Evolutionary conservation across 2,797 vertebrate genomes (phyloP), one percentile per base, ranked within the genome.

Genomic region (Babyrousa celebensis): DNA sequence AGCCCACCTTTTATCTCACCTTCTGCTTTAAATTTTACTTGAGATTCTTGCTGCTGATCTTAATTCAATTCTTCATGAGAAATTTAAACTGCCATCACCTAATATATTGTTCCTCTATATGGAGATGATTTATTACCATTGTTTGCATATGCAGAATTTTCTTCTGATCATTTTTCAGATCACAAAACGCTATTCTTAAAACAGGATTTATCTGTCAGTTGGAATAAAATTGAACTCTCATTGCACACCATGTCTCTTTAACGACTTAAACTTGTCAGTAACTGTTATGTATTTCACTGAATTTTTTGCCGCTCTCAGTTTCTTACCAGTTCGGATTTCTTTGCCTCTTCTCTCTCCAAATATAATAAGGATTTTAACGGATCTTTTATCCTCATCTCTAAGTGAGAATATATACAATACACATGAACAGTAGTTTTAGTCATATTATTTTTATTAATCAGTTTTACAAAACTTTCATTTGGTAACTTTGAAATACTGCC

Each of bases 61-160:
- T 77, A 89, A 84, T 90, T 96, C 43, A 85, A 11, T 87, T 91
- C 48, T 80, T 95, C 62, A 56, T 15, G 77, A 89, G 29, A 65
- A 92, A 94, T 58, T 90, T 90, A 92, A 92, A 62, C n/a, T 79
- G 77, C 78, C 25, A 88, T 36, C 36, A 93, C 52, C 70, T 87
- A 52, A 93, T 92, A 92, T 12, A 88, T 89, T 95, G 87, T 95
- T 92, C 92, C 58, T 78, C 18, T 68, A 48, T 78, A 78, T 95
- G 88, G 20, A 96, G 58, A 85, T 96, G 48, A 97, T 95, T 95
- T 96, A 94, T 95, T 92, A 83, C 1, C 36, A 43, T 78, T 95
- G 82, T 89, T 97, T 95, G 67, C 52, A 62, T 77, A 77, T 56
- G 87, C 32, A 60, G 71, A 87, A 87, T 82, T 93, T 75, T 95